These are phyloP conservation scores for Darevskia mixta DNA, from an alignment of 2,797 vertebrate species.

Conservation along the genomic window DNA sequence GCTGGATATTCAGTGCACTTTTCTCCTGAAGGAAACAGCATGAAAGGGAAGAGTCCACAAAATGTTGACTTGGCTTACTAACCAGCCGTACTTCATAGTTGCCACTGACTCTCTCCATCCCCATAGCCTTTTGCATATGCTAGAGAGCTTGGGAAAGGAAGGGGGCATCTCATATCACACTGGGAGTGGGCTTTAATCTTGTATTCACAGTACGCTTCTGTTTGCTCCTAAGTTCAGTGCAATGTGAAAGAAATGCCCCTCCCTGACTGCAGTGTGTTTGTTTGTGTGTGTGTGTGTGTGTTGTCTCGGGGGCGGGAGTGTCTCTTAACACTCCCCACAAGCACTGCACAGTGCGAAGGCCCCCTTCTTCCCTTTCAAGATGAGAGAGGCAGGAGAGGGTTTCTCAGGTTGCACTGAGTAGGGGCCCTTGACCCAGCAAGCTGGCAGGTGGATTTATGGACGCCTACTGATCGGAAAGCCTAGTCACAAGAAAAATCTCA, in stretches of 20 bases:
- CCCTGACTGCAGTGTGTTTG: not conserved
- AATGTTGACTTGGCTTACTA: conserved; percentile 1
- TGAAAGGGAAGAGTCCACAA: not conserved
- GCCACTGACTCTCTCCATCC: not conserved
- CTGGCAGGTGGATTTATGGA: not conserved
- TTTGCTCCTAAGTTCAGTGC: not conserved
- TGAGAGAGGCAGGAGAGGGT: not conserved
- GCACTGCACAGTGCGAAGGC: not conserved
- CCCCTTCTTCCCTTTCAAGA: not conserved
- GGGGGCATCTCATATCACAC: not conserved
- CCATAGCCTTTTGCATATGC: not conserved
- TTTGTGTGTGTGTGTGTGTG: too few relatives aligned
- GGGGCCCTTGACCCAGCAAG: not conserved
- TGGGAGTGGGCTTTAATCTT: not conserved
- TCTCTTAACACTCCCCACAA: not conserved
- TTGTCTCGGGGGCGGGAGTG: too few relatives aligned
- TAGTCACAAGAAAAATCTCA: conserved; percentile 24
- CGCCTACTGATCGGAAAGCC: conserved; percentile 14
- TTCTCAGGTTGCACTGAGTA: not conserved
- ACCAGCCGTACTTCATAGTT: not conserved
- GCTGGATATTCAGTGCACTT: not conserved
- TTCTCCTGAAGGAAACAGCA: not conserved
- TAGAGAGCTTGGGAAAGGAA: not conserved
- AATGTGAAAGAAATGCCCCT: not conserved
- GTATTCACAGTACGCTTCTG: not conserved